Conservation (phyloP, 2,888 invertebrate species). For the Uloborus plumipes region DNA sequence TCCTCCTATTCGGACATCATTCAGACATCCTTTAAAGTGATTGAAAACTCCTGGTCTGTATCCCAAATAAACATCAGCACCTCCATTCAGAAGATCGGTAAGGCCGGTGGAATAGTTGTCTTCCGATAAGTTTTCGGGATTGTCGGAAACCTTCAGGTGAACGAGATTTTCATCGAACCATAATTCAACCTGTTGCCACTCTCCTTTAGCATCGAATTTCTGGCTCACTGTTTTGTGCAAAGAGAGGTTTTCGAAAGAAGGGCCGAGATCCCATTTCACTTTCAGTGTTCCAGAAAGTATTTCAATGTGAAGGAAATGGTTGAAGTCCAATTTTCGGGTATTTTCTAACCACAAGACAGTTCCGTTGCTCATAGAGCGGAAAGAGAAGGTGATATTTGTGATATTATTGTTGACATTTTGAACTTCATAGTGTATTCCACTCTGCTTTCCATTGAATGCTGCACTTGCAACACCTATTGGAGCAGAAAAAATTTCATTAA, state of each 20-base stretch:
- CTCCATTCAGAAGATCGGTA: conserved; percentile 35
- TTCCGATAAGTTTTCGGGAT: conserved; percentile 40
- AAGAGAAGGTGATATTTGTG: conserved; percentile 53
- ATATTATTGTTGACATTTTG: conserved; percentile 8
- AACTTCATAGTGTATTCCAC: conserved; percentile 46
- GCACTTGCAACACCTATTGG: conserved; percentile 51
- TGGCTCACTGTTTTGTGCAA: conserved; percentile 56
- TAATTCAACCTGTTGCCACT: conserved; percentile 54
- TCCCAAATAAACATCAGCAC: conserved; percentile 50
- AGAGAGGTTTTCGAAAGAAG: conserved; percentile 34
- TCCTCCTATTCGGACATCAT: conserved; percentile 86
- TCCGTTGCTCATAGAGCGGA: conserved; percentile 42
- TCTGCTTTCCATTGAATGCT: conserved; percentile 56
- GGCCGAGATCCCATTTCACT: conserved; percentile 53
- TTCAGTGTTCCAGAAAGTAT: conserved; percentile 27
- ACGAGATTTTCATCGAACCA: conserved; percentile 48
- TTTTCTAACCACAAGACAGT: conserved; percentile 43
- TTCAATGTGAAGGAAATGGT: conserved; percentile 49
- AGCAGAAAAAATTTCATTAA: too few species aligned
- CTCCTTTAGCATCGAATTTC: conserved; percentile 35
- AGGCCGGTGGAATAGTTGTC: conserved; percentile 38
- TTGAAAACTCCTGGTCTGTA: conserved; percentile 24
- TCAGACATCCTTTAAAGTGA: conserved; percentile 80
- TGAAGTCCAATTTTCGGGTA: background rate
- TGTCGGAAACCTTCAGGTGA: conserved; percentile 37